phyloP scores from a whole-genome alignment of 2,113 vertebrate genomes.

The Odobenus rosmarus region DNA sequence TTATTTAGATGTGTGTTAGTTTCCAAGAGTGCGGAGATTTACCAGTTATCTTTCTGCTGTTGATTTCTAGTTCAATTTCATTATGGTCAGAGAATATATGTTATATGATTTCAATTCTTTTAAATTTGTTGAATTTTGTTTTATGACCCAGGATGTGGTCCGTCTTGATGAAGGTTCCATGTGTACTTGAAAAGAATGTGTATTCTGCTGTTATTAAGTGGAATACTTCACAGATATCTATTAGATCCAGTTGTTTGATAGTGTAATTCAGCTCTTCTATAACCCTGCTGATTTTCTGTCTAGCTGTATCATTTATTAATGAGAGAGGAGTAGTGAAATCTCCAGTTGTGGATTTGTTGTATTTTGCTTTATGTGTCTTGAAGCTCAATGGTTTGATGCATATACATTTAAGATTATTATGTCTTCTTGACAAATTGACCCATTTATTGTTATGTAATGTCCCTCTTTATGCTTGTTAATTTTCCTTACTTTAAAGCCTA shows the following conservation, averaged over 20 bases:
- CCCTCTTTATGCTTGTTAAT: not conserved
- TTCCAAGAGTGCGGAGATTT: not conserved
- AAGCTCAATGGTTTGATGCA: not conserved
- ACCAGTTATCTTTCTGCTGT: not conserved
- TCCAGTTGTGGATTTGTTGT: not conserved
- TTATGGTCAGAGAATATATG: not conserved
- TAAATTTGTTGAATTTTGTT: not conserved
- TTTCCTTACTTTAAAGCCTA: not conserved
- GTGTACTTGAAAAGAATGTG: not conserved
- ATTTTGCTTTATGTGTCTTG: not conserved
- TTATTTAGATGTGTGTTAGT: not conserved
- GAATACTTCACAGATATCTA: not conserved
- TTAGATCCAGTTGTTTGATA: not conserved
- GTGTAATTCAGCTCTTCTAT: not conserved
- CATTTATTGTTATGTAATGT: not conserved
- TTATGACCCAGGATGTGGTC: not conserved
- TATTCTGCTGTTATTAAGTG: not conserved
- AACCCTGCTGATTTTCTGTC: not conserved
- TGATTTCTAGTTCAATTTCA: not conserved
- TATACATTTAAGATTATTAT: not conserved
- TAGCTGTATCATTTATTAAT: constrained; percentile 12
- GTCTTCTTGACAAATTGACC: not conserved
- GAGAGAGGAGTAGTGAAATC: not conserved
- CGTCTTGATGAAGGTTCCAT: not conserved
- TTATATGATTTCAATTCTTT: not conserved